Percentiles rank a stretch among this genome's conserved stretches.
phyloP scores from a whole-genome alignment of 2,888 invertebrate species.

The Noctua janthina region DNA sequence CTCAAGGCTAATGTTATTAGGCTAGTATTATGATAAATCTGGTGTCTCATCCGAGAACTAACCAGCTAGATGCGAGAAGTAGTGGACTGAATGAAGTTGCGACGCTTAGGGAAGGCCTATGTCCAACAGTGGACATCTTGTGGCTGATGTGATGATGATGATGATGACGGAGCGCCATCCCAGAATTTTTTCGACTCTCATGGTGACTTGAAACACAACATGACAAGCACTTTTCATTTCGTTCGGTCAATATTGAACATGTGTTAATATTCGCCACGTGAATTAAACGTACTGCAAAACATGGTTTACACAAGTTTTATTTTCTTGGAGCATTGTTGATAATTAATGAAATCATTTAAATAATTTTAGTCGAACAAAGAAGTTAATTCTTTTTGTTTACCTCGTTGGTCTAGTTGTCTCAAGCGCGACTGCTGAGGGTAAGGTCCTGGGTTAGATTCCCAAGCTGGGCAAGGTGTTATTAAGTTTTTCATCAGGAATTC shows the following conservation, averaged over 20 bases:
- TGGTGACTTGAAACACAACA: slow-evolving; percentile 27
- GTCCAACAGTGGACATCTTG: not conserved
- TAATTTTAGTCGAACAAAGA: not conserved
- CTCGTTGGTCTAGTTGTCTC: not conserved
- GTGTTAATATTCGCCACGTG: not conserved
- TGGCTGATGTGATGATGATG: not conserved
- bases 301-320: slow-evolving; percentile 3
- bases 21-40: not conserved
- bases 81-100: not conserved
- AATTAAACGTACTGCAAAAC: not conserved
- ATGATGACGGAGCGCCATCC: not conserved
- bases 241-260: slow-evolving; percentile 22
- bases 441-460: too few species aligned
- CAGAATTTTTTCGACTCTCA: not conserved
- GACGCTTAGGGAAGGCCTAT: not conserved
- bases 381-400: not conserved
- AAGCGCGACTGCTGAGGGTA: not conserved
- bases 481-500: too few species aligned
- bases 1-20: not conserved
- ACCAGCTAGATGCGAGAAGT: not conserved
- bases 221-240: slow-evolving; percentile 42
- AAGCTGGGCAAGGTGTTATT: too few species aligned
- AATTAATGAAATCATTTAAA: not conserved
- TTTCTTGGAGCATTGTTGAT: not conserved
- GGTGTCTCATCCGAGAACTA: not conserved